Evolutionary conservation across 2,888 invertebrate genomes (phyloP), one percentile per base, ranked within the genome.

Genomic region (Lapara coniferarum): DNA sequence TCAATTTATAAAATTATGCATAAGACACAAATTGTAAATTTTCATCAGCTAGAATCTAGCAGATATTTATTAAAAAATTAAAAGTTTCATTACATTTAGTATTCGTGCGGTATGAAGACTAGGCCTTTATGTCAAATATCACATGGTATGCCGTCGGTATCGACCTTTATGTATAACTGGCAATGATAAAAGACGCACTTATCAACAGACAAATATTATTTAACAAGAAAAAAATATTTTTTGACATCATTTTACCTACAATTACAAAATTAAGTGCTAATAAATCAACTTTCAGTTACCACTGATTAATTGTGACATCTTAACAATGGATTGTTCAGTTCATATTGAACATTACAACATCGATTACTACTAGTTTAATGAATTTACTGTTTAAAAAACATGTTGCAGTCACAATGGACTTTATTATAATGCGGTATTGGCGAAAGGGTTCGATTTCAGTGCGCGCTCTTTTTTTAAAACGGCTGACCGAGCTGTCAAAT

Each of bases 291-390:
- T 16, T 46, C 46, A 63, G 63, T 80, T 74, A 74, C 75, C 75
- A 74, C 74, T 75, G 76, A 82, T 79, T 81, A 82, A 83, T 81
- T 77, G 78, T 81, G 79, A 78, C 81, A 80, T 83, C 74, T 79
- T 71, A 16, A 78, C 83, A 83, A 81, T 81, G 77, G 81, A 79
- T 80, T 78, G 79, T 72, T 75, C 76, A 78, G 78, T 81, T 74
- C 78, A 78, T 82, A 81, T 78, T 81, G 78, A 46, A 81, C 78
- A 80, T 81, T 76, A 74, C 72, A 73, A 71, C 77, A 77, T 71
- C 77, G 79, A 83, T 85, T 84, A 85, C 78, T 77, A 75, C 77
- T 74, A 58, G 72, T 79, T 71, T 44, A 74, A 63, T 49, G 63
- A 19, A 19, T 63, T 19, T 63, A 63, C 25, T 13, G 49, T 10